Evolutionary conservation across 2,888 invertebrate species (phyloP).

Genomic region (Platypus cylindrus): DNA sequence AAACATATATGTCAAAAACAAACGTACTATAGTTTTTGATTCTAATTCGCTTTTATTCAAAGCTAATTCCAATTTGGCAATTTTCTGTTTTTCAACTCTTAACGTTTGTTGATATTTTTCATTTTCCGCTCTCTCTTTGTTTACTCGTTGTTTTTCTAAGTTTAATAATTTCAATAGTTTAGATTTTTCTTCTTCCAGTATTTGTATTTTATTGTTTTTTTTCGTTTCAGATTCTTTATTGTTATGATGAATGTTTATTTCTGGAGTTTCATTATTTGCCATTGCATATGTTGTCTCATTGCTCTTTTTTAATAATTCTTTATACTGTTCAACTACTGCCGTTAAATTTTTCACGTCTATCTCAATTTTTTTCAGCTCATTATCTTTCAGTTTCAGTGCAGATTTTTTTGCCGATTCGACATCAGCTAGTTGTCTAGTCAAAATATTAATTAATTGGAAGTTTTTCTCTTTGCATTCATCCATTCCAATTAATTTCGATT

Average conservation of each 20-base stretch:
- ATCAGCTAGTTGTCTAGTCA: slow-evolving; percentile 43
- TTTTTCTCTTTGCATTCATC: slow-evolving; percentile 52
- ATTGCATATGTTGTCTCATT: not conserved
- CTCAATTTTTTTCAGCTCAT: slow-evolving; percentile 36
- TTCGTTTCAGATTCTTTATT: too few species aligned
- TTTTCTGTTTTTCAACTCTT: slow-evolving; percentile 39
- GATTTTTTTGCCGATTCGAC: slow-evolving; percentile 40
- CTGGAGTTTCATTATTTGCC: not conserved
- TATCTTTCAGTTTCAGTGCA: slow-evolving; percentile 39
- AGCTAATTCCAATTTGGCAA: slow-evolving; percentile 43
- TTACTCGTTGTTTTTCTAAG: slow-evolving; percentile 43
- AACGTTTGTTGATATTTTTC: slow-evolving; percentile 29
- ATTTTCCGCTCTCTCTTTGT: slow-evolving; percentile 38
- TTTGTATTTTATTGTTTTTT: too few species aligned
- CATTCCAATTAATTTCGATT: slow-evolving; percentile 46
- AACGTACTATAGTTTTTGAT: slow-evolving; percentile 15
- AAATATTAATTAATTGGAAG: slow-evolving; percentile 47
- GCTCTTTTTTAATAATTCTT: slow-evolving; percentile 6
- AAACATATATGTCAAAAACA: too few species aligned
- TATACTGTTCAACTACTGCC: slow-evolving; percentile 25
- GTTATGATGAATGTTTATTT: too few species aligned
- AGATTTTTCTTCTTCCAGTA: slow-evolving; percentile 49
- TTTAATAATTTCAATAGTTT: slow-evolving; percentile 46
- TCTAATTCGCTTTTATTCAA: slow-evolving; percentile 44
- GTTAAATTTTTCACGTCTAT: slow-evolving; percentile 33